phyloP scores from a whole-genome alignment of 2,888 invertebrate species.

The Blera fallax region DNA sequence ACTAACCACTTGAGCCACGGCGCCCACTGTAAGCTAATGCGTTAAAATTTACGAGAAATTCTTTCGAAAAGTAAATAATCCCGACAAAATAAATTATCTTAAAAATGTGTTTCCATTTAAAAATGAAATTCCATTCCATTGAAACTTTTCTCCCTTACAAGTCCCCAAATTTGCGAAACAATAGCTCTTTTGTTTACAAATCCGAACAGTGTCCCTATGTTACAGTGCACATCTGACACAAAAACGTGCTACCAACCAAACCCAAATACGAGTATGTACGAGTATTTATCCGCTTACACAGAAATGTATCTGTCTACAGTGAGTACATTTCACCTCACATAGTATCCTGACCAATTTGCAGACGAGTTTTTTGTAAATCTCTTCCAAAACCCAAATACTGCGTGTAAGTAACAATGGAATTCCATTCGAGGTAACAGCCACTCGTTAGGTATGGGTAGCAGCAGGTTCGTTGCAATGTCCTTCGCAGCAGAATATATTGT shows the following conservation, averaged over 20 bases:
- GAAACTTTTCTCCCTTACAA: background rate
- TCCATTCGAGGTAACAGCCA: background rate
- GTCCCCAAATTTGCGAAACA: background rate
- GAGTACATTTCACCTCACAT: background rate
- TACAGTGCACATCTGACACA: slow-evolving; percentile 26
- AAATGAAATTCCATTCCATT: slow-evolving; percentile 28
- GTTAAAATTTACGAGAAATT: too few species aligned
- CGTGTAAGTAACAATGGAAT: slow-evolving; percentile 40
- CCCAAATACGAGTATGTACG: too few species aligned
- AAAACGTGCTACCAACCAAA: slow-evolving; percentile 10
- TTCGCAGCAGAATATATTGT: background rate
- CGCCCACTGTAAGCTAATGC: too few species aligned
- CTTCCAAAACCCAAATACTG: slow-evolving; percentile 16
- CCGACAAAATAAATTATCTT: background rate
- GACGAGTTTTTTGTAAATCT: background rate
- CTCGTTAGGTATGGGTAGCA: slow-evolving; percentile 8
- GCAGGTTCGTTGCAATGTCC: too few species aligned
- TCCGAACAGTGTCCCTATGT: too few species aligned
- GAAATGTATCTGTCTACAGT: background rate
- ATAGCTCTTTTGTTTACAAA: slow-evolving; percentile 9
- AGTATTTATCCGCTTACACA: slow-evolving; percentile 53
- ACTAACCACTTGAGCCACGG: too few species aligned
- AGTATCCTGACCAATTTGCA: slow-evolving; percentile 8
- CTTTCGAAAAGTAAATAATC: background rate
- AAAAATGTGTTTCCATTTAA: background rate